These are phyloP conservation scores for Actinernus sp. DNA, from an alignment of 92 coral and sea anemone genomes.

Conservation along the genomic window DNA sequence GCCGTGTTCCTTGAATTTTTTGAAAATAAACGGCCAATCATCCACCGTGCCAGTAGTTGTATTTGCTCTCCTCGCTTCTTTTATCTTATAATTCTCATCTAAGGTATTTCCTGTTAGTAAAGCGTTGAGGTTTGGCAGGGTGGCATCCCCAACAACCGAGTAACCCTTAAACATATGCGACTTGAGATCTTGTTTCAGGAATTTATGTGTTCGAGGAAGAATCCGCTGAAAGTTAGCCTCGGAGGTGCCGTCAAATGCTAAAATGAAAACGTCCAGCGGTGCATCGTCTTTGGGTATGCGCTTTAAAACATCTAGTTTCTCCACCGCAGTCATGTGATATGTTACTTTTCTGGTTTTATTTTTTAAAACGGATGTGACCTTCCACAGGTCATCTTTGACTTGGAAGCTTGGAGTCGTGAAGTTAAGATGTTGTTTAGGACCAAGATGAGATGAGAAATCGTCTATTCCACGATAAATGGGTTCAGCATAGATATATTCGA, in stretches of 20 bases:
- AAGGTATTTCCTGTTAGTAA: conserved; percentile 51
- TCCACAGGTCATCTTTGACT: too few species aligned
- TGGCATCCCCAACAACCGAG: conserved; percentile 66
- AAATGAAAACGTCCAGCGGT: too few species aligned
- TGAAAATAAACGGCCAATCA: conserved; percentile 70
- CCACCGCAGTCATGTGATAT: conserved; percentile 53
- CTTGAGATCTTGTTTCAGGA: conserved; percentile 36
- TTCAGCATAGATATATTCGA: too few species aligned
- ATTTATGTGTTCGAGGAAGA: conserved; percentile 42
- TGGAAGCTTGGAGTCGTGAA: too few species aligned
- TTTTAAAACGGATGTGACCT: too few species aligned
- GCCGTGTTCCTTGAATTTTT: conserved; percentile 43
- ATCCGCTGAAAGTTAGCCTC: conserved; percentile 69
- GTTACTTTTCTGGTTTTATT: too few species aligned
- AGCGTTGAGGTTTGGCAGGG: conserved; percentile 69
- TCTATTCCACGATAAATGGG: too few species aligned
- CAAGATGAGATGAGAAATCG: too few species aligned
- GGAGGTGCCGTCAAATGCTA: conserved; percentile 55
- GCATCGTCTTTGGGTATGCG: too few species aligned
- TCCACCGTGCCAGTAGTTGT: conserved; percentile 47
- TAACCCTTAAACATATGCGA: conserved; percentile 46
- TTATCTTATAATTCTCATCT: conserved; percentile 12
- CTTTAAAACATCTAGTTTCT: conserved; percentile 34
- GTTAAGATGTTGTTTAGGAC: too few species aligned
- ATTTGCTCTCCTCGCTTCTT: conserved; percentile 54